phyloP scores from a whole-genome alignment of 2,797 vertebrate genomes.

The Scyliorhinus canicula region DNA sequence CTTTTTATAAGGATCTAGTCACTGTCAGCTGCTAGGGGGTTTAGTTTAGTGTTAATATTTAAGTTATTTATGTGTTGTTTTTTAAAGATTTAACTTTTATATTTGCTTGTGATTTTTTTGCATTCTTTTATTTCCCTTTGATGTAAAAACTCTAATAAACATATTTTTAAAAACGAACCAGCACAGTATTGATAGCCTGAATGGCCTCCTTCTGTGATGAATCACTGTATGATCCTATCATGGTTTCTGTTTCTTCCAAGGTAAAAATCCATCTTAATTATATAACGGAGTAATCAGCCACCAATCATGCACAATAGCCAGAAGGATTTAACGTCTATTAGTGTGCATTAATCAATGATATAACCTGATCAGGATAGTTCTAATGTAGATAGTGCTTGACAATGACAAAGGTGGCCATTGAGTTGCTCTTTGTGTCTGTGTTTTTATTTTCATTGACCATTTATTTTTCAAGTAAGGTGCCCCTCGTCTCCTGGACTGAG shows the following conservation, averaged over 20 bases:
- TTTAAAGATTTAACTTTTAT: too few species aligned
- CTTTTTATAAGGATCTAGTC: too few species aligned
- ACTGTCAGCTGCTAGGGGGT: too few species aligned
- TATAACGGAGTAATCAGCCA: neutral
- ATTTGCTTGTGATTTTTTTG: too few species aligned
- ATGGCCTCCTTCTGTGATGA: neutral
- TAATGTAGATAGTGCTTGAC: neutral
- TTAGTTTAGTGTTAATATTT: too few species aligned
- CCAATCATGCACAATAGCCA: neutral
- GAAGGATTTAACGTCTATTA: neutral
- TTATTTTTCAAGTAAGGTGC: neutral
- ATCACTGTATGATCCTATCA: neutral
- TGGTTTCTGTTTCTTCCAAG: neutral
- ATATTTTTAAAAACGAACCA: too few species aligned
- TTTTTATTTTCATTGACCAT: neutral
- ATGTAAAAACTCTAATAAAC: too few species aligned
- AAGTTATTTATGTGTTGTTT: too few species aligned
- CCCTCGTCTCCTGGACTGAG: neutral
- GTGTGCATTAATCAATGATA: neutral
- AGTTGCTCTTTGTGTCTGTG: too few species aligned
- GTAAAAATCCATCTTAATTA: neutral
- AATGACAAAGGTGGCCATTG: neutral
- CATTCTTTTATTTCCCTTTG: too few species aligned
- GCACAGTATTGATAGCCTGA: neutral
- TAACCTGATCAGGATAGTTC: neutral